Evolutionary conservation across 2,888 invertebrate genomes (phyloP), one percentile per base, ranked within the genome.

Genomic region (Linnaemya vulpina): DNA sequence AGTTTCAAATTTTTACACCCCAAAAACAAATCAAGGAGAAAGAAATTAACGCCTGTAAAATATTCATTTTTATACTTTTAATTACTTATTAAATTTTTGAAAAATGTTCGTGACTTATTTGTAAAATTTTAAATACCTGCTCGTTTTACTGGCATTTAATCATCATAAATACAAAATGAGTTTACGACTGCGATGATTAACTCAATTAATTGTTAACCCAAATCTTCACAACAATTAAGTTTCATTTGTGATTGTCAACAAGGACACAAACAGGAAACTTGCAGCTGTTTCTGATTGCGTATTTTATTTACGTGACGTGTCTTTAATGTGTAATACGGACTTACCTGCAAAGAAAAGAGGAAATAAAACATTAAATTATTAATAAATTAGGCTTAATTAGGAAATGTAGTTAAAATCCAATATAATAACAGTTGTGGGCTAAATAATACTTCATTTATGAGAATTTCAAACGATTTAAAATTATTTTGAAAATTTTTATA

Each of bases 311-410:
- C 63, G 40, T 63, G 40, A 75, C 51, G 43, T 73, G 43, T 17
- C 17, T 11, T 7, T n/a, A 49, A 67, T 13, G 43, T 30, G 30
- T 30, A 30, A 30, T 30, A 68, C 35, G 0, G 62, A 84, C 84
- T 84, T 73, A 84, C 84, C 84, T 84, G 53, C 17, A 84, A 84
- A n/a, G 43, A 70, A 53, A 84, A 62, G 46, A 82, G 20, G 13
- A 22, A 25, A 76, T 25, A 30, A 71, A 51, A 68, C 5, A 71
- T 68, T 5, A 22, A 38, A 53, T 67, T 4, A 65, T 70, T 75
- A 74, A 74, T 49, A 68, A 73, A 73, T 60, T 30, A 53, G 67
- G n/a, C 5, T 35, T 22, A 62, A 20, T 51, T 51, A 62, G 17
- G 8, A 60, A 25, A 60, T 35, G 20, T 13, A 20, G 10, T 58